These are phyloP conservation scores for Chondrosia reniformis DNA, from an alignment of 37 sponge, comb jelly and placozoan species.

Conservation along the genomic window DNA sequence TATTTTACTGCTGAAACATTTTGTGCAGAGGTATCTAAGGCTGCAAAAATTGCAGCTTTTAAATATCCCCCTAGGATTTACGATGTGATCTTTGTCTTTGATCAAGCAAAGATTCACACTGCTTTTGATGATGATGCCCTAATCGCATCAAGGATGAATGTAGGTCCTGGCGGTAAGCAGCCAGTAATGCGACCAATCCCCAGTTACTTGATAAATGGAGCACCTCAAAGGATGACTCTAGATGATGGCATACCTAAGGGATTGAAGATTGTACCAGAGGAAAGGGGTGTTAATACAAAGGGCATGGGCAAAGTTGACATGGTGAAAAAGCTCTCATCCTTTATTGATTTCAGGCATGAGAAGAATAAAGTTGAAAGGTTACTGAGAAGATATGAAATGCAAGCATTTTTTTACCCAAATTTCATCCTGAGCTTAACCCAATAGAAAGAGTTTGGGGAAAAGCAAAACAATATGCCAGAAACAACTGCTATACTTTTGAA, in stretches of 20 bases:
- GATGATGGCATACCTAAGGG: slow-evolving; percentile 14
- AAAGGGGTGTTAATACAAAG: not conserved
- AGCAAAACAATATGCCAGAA: slow-evolving; percentile 18
- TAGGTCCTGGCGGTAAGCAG: slow-evolving; percentile 24
- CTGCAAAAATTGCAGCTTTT: slow-evolving; percentile 16
- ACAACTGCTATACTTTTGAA: slow-evolving; percentile 11
- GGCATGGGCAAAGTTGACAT: not conserved
- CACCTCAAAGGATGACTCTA: not conserved
- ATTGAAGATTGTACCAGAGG: not conserved
- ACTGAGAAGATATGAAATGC: not conserved
- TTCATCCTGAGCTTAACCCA: slow-evolving; percentile 36
- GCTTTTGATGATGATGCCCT: slow-evolving; percentile 26
- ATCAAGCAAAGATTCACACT: slow-evolving; percentile 16
- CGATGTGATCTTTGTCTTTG: slow-evolving; percentile 21
- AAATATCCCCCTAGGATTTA: slow-evolving; percentile 15
- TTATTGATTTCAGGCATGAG: slow-evolving; percentile 12
- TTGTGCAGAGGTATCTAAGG: not conserved
- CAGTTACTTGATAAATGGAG: not conserved
- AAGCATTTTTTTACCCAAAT: not conserved
- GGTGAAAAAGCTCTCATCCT: not conserved
- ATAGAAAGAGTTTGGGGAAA: slow-evolving; percentile 29
- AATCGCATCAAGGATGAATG: slow-evolving; percentile 20
- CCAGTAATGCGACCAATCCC: not conserved
- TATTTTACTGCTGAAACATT: slow-evolving; percentile 17
- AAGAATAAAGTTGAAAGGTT: not conserved